Base-by-base conservation (phyloP, 23 tunicate species). In the Styela plicata region DNA sequence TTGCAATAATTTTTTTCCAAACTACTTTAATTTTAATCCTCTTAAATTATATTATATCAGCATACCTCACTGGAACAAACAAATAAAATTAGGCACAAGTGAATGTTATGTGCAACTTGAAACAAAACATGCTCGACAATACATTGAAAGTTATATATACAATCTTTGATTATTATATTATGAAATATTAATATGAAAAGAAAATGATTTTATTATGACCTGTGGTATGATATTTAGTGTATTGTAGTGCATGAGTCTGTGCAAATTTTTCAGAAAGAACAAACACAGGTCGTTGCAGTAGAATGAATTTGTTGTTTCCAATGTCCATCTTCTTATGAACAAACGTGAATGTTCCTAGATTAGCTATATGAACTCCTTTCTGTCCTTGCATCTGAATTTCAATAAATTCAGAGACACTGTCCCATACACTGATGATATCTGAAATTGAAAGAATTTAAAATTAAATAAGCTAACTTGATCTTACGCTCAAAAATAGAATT, bases 351-450 rank as follows among this genome's bases (percentile, higher is more conserved):
- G 93, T 88, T 22, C 98, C 98, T 18, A 93, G 76, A 66, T 90
- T 90, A 25, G 89, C 86, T 18, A 93, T 88, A 78, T 71, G 79
- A 31, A 86, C 88, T 2, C 90, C 98, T 79, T 81, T 88, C 23
- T 91, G 97, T 2, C 76, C 63, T 29, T 84, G 82, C 97, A 91
- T 91, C 37, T 91, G 97, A 2, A 78, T 29, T 52, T 91, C 97
- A 26, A 91, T 82, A 71, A 87, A 91, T 83, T 91, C 85, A 0
- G 90, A 86, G 10, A 91, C 85, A 10, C 74, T 33, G 33, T 91
- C 97, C 97, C 97, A 91, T 2, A 91, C 89, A 29, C 90, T 86
- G 57, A 91, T 91, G 69, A 91, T 86, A 86, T 91, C 97, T 91
- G 82, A 28, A 80, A 61, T 5, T 44, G 57, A 44, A 33, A 71